Conservation (phyloP, 2,797 vertebrate genomes). For the Catamblyrhynchus diadema region DNA sequence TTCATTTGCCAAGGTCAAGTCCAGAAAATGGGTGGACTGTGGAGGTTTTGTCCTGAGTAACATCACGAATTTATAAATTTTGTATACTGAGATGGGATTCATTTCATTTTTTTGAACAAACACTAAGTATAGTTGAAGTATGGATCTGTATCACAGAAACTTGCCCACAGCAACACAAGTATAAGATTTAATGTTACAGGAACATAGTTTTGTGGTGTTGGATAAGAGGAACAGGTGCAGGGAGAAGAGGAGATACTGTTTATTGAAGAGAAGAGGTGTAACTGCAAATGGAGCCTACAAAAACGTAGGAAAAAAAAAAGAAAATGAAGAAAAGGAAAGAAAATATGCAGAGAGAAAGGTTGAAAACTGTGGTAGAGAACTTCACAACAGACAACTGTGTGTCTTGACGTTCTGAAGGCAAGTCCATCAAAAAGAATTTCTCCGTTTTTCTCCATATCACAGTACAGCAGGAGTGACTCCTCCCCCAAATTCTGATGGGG, state of each 20-base stretch:
- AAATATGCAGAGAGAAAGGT: accelerated
- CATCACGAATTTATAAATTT: background rate
- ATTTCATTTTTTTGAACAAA: background rate
- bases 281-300: background rate
- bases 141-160: background rate
- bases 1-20: background rate
- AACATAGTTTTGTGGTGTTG: background rate
- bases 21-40: background rate
- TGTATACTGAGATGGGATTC: accelerated
- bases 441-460: background rate
- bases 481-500: background rate
- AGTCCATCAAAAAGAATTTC: background rate
- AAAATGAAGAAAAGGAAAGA: accelerated
- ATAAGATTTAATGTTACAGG: background rate
- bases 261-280: background rate
- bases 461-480: background rate
- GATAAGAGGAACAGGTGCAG: background rate
- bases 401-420: background rate
- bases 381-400: background rate
- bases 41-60: background rate
- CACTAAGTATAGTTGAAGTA: background rate
- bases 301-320: accelerated
- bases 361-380: background rate
- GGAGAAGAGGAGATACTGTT: background rate
- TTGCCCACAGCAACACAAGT: background rate